These are phyloP conservation scores for Galeopterus variegatus DNA, from an alignment of 2,113 vertebrate genomes.

Conservation along the genomic window DNA sequence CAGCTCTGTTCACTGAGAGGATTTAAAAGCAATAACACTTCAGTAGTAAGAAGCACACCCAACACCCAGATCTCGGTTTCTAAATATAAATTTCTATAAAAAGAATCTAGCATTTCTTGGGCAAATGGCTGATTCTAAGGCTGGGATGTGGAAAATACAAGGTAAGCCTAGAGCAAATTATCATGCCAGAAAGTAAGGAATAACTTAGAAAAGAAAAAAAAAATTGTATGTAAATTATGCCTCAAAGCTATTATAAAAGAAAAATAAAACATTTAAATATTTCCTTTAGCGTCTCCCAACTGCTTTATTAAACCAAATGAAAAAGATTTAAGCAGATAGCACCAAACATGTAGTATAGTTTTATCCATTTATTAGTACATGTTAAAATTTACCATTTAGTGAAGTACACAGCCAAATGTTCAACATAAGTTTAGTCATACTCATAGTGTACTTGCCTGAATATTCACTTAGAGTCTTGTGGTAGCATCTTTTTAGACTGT, in stretches of 20 bases:
- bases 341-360: neutral
- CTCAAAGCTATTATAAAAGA: slow-evolving; percentile 31
- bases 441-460: neutral
- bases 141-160: neutral
- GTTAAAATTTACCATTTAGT: neutral
- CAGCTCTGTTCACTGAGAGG: neutral
- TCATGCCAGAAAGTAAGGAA: neutral
- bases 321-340: neutral
- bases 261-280: neutral
- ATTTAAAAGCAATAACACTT: neutral
- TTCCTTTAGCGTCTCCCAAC: neutral
- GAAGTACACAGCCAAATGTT: neutral
- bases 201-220: neutral
- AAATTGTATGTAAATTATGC: neutral
- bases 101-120: neutral
- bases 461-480: neutral
- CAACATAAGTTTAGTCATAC: neutral
- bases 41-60: neutral
- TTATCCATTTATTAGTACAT: neutral
- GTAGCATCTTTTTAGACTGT: neutral
- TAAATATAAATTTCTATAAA: neutral
- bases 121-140: neutral
- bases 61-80: neutral
- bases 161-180: neutral
- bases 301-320: neutral